These are phyloP conservation scores for Conops quadrifasciatus DNA, from an alignment of 2,888 invertebrate species.

Conservation along the genomic window DNA sequence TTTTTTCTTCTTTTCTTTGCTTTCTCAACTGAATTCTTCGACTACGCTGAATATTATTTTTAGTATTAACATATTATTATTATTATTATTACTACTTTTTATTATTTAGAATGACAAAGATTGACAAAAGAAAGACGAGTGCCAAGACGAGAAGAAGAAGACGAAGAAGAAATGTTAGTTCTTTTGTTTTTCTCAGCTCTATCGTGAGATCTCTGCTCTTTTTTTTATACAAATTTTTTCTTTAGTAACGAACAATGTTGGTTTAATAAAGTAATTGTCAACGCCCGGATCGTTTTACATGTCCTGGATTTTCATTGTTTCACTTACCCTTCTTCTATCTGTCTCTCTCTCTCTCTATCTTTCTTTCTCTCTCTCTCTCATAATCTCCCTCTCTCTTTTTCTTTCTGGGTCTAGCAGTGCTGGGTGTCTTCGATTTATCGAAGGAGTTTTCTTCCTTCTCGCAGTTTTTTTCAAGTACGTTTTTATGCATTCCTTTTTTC, in stretches of 20 bases:
- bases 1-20: too few species aligned
- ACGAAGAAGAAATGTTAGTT: neutral
- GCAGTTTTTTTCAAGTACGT: neutral
- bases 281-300: neutral
- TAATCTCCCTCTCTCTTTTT: neutral
- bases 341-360: neutral
- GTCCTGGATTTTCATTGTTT: neutral
- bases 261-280: constrained; percentile 28
- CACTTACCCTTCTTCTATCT: neutral
- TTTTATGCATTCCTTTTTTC: neutral
- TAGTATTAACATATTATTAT: neutral
- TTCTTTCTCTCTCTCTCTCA: neutral
- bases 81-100: neutral
- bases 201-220: neutral
- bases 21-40: too few species aligned
- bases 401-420: neutral
- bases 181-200: neutral
- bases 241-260: constrained; percentile 20
- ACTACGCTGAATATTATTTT: too few species aligned
- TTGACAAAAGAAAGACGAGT: neutral
- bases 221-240: constrained; percentile 5
- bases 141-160: too few species aligned
- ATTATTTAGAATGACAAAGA: neutral
- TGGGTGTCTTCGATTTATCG: neutral
- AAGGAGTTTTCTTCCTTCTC: neutral